Evolutionary conservation across 2,797 vertebrate species (phyloP).

Genomic region (Manis crassicaudata): DNA sequence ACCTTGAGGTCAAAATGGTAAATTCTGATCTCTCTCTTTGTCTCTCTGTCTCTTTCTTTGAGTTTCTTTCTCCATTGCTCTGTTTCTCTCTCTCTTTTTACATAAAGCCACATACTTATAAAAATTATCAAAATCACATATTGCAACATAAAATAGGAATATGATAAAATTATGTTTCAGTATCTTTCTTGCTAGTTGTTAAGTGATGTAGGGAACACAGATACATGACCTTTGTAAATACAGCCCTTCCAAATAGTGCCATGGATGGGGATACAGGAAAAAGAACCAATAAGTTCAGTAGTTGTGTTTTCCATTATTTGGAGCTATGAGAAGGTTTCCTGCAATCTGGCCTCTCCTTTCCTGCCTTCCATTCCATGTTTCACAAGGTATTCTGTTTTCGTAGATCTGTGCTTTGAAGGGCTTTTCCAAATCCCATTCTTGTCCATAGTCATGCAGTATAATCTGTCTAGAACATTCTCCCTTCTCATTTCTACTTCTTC

Average conservation of each 20-base stretch:
- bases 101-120: background rate
- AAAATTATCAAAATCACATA: conserved; percentile 46
- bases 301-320: background rate
- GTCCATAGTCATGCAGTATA: background rate
- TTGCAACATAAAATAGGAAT: conserved; percentile 42
- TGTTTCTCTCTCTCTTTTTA: background rate
- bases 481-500: background rate
- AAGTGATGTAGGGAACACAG: conserved; percentile 59
- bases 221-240: background rate
- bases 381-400: background rate
- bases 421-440: background rate
- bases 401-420: background rate
- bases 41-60: background rate
- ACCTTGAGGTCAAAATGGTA: background rate
- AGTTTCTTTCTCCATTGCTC: background rate
- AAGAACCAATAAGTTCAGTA: background rate
- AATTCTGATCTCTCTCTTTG: background rate
- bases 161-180: background rate
- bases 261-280: background rate
- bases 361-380: background rate
- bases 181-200: conserved; percentile 55
- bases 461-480: background rate
- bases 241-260: background rate
- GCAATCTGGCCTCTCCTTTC: background rate
- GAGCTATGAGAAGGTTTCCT: background rate